phyloP scores from a whole-genome alignment of 2,888 invertebrate species.

The Taphrorychus bicolor region DNA sequence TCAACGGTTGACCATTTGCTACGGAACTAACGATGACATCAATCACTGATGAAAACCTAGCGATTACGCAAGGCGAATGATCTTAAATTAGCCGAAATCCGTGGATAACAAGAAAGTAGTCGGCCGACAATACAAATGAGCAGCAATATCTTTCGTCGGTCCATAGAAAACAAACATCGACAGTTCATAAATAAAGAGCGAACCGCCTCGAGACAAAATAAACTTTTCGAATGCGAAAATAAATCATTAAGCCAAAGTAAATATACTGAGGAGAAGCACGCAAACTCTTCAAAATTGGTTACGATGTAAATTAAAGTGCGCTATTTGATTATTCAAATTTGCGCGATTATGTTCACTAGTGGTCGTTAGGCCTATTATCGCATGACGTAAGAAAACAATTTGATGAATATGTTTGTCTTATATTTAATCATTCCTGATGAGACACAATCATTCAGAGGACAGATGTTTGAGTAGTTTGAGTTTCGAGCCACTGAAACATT shows the following conservation, averaged over 20 bases:
- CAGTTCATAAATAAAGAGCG: constrained; percentile 37
- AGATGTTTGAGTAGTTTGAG: no score
- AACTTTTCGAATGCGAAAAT: constrained; percentile 51
- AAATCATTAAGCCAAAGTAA: constrained; percentile 51
- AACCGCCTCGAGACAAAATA: constrained; percentile 43
- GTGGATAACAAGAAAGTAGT: neutral
- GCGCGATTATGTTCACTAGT: neutral
- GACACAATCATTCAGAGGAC: no score
- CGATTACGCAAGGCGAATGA: neutral
- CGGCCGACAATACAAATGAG: constrained; percentile 17
- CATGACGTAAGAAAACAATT: neutral
- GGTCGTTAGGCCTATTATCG: neutral
- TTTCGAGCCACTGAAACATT: no score
- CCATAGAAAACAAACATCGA: constrained; percentile 32
- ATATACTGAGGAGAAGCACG: constrained; percentile 38
- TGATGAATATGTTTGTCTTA: neutral
- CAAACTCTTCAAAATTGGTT: constrained; percentile 11
- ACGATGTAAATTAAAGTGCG: neutral
- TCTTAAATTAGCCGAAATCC: neutral
- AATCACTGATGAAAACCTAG: no score
- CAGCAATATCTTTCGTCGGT: constrained; percentile 30
- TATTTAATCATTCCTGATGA: neutral
- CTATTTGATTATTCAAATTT: neutral
- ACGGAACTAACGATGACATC: neutral
- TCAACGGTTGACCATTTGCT: neutral